These are phyloP conservation scores for Alouatta palliata DNA, from an alignment of 2,113 vertebrate genomes.

Conservation along the genomic window DNA sequence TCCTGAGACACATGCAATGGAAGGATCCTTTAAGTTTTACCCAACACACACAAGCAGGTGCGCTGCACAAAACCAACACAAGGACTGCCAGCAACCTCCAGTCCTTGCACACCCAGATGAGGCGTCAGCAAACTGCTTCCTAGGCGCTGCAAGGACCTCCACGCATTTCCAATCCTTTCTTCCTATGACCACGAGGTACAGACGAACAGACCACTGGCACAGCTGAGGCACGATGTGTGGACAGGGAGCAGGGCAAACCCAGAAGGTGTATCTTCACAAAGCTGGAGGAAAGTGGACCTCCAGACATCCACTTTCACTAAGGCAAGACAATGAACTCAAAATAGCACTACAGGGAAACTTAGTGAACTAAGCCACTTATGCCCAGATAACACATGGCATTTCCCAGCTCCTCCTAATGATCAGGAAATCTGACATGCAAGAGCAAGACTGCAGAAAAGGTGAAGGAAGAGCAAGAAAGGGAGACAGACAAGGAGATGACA, in stretches of 20 bases:
- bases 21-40: neutral
- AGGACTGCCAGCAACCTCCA: neutral
- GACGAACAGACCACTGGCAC: neutral
- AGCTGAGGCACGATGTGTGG: neutral
- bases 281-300: neutral
- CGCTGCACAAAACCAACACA: neutral
- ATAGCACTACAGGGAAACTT: neutral
- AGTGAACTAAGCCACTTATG: neutral
- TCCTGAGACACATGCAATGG: neutral
- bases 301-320: rapidly evolving
- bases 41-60: neutral
- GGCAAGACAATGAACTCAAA: neutral
- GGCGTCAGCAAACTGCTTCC: neutral
- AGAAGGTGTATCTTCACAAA: neutral
- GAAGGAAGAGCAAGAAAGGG: too few species aligned
- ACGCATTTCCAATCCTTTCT: neutral
- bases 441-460: neutral
- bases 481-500: neutral
- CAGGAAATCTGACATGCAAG: neutral
- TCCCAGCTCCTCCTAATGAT: neutral
- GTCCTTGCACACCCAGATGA: neutral
- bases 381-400: neutral
- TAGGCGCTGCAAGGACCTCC: neutral
- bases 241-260: neutral
- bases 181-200: neutral